Conservation (phyloP, 1,140 invertebrate genomes). For the Leguminivora glycinivorella region DNA sequence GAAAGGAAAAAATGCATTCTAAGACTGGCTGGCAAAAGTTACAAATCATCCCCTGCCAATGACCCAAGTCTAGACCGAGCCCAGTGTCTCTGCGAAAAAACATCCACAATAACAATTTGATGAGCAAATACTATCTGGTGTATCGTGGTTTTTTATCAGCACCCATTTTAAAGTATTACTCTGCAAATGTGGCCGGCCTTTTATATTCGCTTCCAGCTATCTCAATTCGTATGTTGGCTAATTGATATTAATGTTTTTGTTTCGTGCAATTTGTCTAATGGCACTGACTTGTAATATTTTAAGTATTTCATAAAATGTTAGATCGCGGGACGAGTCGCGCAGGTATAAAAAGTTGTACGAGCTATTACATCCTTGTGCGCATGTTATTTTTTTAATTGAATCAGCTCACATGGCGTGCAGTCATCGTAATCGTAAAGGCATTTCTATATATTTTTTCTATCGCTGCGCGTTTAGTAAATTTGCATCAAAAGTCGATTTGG, state of each 20-base stretch:
- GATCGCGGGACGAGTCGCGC: not conserved
- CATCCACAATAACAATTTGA: constrained; percentile 49
- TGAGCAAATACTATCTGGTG: constrained; percentile 53
- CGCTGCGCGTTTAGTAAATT: constrained; percentile 42
- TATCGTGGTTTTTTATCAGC: constrained; percentile 53
- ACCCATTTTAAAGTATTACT: constrained; percentile 49
- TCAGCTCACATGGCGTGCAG: constrained; percentile 56
- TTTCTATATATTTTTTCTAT: constrained; percentile 43
- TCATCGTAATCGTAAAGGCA: constrained; percentile 48
- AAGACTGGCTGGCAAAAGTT: constrained; percentile 56
- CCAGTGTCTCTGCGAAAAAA: constrained; percentile 39
- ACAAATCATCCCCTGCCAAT: constrained; percentile 73
- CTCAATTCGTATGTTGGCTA: constrained; percentile 43
- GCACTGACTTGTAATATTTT: constrained; percentile 17
- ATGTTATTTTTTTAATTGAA: constrained; percentile 25
- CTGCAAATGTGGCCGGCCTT: constrained; percentile 43
- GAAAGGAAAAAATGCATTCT: constrained; percentile 61
- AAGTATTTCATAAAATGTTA: not conserved
- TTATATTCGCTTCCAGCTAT: constrained; percentile 47
- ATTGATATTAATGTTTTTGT: constrained; percentile 52
- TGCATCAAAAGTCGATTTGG: constrained; percentile 55
- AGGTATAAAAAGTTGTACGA: not conserved
- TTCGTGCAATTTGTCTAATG: constrained; percentile 34
- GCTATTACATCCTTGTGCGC: not conserved
- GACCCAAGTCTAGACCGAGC: constrained; percentile 56